Base-by-base conservation (phyloP, 1,140 invertebrate genomes). In the Lanistes nyassanus region DNA sequence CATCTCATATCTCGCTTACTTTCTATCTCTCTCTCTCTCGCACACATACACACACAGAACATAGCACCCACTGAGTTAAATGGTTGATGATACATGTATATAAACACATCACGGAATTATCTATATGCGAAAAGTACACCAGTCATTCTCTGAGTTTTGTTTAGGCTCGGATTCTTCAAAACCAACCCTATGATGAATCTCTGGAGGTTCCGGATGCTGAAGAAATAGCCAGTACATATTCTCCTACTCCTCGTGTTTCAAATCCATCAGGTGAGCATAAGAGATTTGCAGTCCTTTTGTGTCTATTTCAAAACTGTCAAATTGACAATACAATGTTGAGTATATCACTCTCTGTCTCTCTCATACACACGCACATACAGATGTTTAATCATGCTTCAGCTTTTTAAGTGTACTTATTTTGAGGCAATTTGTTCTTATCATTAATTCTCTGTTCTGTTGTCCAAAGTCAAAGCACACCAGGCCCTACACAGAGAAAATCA, bases 121-220 rank as follows among this genome's bases (percentile, higher is more conserved):
- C 16, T 42, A 29, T 51, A 47, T 42, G 42, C 31, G 26, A 21
- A 23, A 34, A 65, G 3, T 34, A 31, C 21, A 65, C 26, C 23
- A 67, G 42, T 47, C 9, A 13, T 47, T 13, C 1, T 67, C 36
- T 42, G 2, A 67, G 36, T 39, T n/a, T 23, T 4, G 53, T 67
- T 3, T 51, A 76, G 72, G 71, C 78, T n/a, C 51, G 53, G 34
- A 23, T 80, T 56, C 79, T 78, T 55, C 80, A 86, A 62, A 89
- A 89, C 62, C 88, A 88, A 58, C 87, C 85, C 2, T 89, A 88
- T 76, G 88, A 89, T 80, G 88, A 89, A 79, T 84, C 85, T 36
- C 76, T 87, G 65, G 86, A 88, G 23, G 83, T 88, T 13, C 81
- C 83, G 73, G 88, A 89, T 78, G 81, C 81, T 23, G 88, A 89